Conservation (phyloP, 2,888 invertebrate species). For the Drosophila meridiana region DNA sequence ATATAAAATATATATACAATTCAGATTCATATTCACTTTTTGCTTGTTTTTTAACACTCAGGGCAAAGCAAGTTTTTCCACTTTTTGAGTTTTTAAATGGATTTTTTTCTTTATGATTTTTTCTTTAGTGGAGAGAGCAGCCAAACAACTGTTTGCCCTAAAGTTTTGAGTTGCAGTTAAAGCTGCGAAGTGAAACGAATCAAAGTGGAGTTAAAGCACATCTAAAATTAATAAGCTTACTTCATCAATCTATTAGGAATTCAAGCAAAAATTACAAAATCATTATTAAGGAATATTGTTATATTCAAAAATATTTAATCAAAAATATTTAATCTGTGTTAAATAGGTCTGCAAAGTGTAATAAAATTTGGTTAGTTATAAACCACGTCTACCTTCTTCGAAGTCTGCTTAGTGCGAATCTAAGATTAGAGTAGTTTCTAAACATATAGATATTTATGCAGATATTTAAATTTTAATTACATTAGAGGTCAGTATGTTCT, state of each 20-base stretch:
- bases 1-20: constrained; percentile 17
- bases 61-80: constrained; percentile 62
- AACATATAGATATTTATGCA: too few species aligned
- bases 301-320: too few species aligned
- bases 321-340: too few species aligned
- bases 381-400: too few species aligned
- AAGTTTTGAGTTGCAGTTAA: constrained; percentile 2
- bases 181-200: not conserved
- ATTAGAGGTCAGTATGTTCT: too few species aligned
- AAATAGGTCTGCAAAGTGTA: too few species aligned
- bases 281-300: too few species aligned
- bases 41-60: constrained; percentile 47
- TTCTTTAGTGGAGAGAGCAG: constrained; percentile 1
- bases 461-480: too few species aligned
- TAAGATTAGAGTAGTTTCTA: too few species aligned
- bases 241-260: not conserved
- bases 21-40: constrained; percentile 53
- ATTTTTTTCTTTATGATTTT: constrained; percentile 36
- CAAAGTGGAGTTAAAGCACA: not conserved
- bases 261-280: not conserved
- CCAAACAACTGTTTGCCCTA: not conserved
- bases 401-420: too few species aligned
- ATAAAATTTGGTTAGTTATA: too few species aligned
- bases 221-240: not conserved
- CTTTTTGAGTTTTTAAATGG: constrained; percentile 62